A percentile compares a stretch with the other conserved stretches of the same genome.
phyloP scores from a whole-genome alignment of 2,888 invertebrate genomes.

The Phortica magna region DNA sequence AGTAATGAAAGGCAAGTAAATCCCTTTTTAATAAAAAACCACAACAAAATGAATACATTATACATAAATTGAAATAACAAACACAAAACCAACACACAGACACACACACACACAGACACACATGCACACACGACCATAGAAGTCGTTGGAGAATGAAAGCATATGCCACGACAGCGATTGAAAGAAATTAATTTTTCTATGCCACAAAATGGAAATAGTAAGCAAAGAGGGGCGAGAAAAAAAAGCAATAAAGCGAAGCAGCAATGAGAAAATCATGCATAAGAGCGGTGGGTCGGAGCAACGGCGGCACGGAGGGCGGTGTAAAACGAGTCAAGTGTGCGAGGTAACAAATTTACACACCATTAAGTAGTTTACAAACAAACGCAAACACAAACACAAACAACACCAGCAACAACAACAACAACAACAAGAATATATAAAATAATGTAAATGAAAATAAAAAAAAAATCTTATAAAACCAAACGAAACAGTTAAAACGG shows the following conservation, averaged over 20 bases:
- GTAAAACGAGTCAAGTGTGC: slow-evolving; percentile 40
- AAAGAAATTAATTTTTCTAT: slow-evolving; percentile 35
- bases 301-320: neutral
- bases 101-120: neutral
- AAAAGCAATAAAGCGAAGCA: slow-evolving; percentile 2
- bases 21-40: slow-evolving; percentile 14
- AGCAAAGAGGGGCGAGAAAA: slow-evolving; percentile 9
- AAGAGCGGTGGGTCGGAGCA: no score
- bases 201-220: slow-evolving; percentile 25
- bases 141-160: neutral
- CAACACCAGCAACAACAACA: neutral
- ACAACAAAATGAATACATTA: slow-evolving; percentile 20
- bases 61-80: neutral
- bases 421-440: neutral
- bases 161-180: slow-evolving; percentile 31
- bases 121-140: neutral
- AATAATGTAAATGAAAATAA: neutral
- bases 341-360: slow-evolving; percentile 71
- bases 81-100: neutral
- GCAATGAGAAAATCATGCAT: slow-evolving; percentile 1
- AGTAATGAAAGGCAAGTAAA: neutral
- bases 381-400: slow-evolving; percentile 48
- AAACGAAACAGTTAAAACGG: neutral
- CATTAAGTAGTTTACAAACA: slow-evolving; percentile 75
- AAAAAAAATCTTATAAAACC: neutral